phyloP scores from a whole-genome alignment of 2,797 vertebrate genomes.

The Mormyrus hasselquistii region DNA sequence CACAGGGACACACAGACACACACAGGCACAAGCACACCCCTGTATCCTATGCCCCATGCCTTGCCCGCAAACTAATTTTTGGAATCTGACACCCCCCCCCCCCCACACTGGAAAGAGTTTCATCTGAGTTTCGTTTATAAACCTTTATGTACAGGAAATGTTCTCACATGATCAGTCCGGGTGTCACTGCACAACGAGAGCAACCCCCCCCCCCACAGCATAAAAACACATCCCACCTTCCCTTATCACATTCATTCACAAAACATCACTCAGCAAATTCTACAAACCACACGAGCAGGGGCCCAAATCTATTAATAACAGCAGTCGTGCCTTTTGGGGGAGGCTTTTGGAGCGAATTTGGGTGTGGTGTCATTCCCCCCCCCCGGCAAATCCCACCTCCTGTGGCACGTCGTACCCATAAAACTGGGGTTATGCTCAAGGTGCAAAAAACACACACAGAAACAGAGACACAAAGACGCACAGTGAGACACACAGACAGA shows the following conservation, averaged over 20 bases:
- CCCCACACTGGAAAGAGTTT: neutral
- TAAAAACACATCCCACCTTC: neutral
- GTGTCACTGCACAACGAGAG: neutral
- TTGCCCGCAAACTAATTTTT: slow-evolving; percentile 27
- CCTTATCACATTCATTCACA: neutral
- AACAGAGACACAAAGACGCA: neutral
- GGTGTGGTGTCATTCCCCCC: neutral
- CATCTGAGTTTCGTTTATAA: neutral
- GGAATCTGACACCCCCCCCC: slow-evolving; percentile 36
- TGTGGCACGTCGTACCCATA: neutral
- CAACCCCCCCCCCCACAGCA: neutral
- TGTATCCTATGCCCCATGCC: neutral
- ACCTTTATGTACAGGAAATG: neutral
- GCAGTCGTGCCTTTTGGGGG: neutral
- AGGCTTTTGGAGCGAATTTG: neutral
- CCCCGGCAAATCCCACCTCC: neutral
- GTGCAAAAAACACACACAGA: neutral
- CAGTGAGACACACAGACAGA: neutral
- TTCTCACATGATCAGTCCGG: neutral
- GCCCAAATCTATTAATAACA: neutral
- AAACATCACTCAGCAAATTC: neutral
- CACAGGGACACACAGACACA: neutral
- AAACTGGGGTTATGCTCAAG: neutral
- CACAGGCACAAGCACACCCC: neutral
- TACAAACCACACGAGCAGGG: neutral